phyloP scores from a whole-genome alignment of 2,888 invertebrate species.

The Anthophora plumipes region DNA sequence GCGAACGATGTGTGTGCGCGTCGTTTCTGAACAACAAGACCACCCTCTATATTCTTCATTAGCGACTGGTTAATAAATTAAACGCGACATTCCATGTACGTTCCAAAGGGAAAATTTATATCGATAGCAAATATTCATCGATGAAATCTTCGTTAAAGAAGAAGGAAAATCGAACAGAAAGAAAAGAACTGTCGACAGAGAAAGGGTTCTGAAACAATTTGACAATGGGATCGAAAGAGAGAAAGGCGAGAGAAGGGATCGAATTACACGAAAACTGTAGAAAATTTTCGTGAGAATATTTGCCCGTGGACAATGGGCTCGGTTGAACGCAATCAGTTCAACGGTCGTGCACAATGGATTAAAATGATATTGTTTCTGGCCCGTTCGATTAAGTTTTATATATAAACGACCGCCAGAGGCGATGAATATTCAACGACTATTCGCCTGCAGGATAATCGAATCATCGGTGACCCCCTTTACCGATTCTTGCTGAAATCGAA shows the following conservation, averaged over 20 bases:
- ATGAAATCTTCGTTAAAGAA: neutral
- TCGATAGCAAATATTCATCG: too few species aligned
- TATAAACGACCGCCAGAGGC: conserved; percentile 24
- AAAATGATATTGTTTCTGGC: conserved; percentile 52
- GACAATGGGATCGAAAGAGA: neutral
- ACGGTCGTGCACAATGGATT: conserved; percentile 38
- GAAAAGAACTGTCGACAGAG: neutral
- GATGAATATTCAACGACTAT: conserved; percentile 33
- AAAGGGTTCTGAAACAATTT: neutral
- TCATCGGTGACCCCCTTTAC: conserved; percentile 13
- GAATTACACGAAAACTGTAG: neutral
- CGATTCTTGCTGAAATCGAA: neutral
- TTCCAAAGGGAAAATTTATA: too few species aligned
- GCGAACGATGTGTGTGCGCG: too few species aligned
- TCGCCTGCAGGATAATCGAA: conserved; percentile 26
- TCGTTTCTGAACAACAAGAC: neutral
- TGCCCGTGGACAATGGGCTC: neutral
- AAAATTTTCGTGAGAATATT: conserved; percentile 2
- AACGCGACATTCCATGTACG: neutral
- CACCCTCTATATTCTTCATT: too few species aligned
- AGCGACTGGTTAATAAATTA: neutral
- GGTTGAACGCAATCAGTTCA: conserved; percentile 32
- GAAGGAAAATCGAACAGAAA: too few species aligned
- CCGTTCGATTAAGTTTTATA: conserved; percentile 46
- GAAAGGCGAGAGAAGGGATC: neutral